phyloP scores from a whole-genome alignment of 2,113 vertebrate genomes.

The Tor tambroides region DNA sequence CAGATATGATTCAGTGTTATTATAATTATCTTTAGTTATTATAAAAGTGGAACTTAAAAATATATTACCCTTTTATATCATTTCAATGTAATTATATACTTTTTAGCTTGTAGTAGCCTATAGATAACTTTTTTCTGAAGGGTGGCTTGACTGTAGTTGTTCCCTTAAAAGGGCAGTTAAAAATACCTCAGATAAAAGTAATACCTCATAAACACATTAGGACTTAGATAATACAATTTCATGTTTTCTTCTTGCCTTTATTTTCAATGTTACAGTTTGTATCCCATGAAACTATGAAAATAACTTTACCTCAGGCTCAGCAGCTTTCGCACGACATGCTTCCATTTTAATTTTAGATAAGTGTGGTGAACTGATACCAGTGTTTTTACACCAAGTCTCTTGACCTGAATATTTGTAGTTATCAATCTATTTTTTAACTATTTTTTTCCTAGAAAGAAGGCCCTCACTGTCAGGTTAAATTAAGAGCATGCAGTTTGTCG shows the following conservation, averaged over 20 bases:
- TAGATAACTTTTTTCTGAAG: neutral
- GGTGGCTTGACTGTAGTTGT: neutral
- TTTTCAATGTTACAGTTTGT: neutral
- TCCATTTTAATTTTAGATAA: neutral
- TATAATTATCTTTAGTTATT: neutral
- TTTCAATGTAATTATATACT: too few species aligned
- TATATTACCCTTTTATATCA: neutral
- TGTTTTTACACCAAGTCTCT: neutral
- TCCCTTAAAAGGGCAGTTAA: neutral
- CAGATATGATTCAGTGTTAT: neutral
- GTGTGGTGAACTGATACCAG: neutral
- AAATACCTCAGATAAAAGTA: neutral
- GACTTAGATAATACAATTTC: neutral
- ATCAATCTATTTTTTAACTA: neutral
- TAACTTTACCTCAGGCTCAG: neutral
- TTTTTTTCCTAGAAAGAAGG: slow-evolving; percentile 1
- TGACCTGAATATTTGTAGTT: neutral
- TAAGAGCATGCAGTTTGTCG: neutral
- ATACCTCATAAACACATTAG: neutral
- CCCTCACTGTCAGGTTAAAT: neutral
- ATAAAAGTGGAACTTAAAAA: neutral
- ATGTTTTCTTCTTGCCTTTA: neutral
- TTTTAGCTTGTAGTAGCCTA: too few species aligned
- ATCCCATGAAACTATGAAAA: neutral
- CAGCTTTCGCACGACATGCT: neutral